Base-by-base conservation (phyloP, 2,888 invertebrate genomes). In the Cristatella mucedo region DNA sequence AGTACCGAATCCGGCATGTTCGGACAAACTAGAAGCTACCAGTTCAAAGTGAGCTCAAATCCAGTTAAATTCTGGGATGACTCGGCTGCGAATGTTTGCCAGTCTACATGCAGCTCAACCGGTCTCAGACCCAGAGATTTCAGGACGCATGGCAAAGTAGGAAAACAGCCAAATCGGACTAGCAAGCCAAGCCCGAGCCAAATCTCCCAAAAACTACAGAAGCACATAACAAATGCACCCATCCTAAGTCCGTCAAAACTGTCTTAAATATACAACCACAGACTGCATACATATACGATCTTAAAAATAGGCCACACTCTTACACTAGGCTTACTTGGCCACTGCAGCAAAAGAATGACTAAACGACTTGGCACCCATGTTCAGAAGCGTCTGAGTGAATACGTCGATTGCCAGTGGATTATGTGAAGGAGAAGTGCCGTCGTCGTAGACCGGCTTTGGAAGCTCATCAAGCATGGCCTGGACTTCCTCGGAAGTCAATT, bases 281-380 rank as follows among this genome's bases (percentile, higher is more conserved):
- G 15, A n/a, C 3, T 3, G 13, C 32, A 33, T 30, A 5, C 33
- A 34, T 13, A 15, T 24, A 18, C 15, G 15, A 34, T 15, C 15
- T 3, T 15, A 15, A 13, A 38, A 13, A 15, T 18, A 20, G 24
- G 37, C 33, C 18, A 39, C 42, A 20, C 40, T 39, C 20, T 42
- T 22, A 22, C 31, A n/a, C 7, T 26, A 32, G 30, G 38, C 85
- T 60, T 80, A 95, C 72, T 93, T 95, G 30, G 89, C 86, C 48
- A 97, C 82, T n/a, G 91, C 95, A 4, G 95, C 89, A 67, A 95
- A 93, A 53, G 89, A 86, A 61, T 97, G 97, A 44, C 91, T 91
- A 63, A 95, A 89, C 52, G 93, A 91, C 68, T 95, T 97, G 38
- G 83, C 82, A 24, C 91, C 95, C 42, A 93, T 71, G 63, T 86